phyloP scores from a whole-genome alignment of 2,888 invertebrate species.

The Lamellibrachia columna region DNA sequence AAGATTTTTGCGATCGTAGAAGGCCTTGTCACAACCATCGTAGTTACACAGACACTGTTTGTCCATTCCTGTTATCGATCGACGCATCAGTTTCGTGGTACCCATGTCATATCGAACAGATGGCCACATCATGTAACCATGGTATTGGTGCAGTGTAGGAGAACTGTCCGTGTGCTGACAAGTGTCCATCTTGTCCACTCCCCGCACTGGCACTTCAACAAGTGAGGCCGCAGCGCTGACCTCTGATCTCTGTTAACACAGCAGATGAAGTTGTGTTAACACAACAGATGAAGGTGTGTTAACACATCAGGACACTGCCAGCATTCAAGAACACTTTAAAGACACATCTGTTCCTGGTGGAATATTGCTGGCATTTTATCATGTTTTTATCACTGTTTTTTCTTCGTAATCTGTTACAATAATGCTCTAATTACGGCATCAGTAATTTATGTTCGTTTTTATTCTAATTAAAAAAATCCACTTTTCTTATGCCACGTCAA shows the following conservation, averaged over 20 bases:
- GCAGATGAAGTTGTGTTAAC: background rate
- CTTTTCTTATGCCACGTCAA: too few species aligned
- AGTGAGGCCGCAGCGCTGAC: background rate
- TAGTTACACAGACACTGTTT: constrained; percentile 31
- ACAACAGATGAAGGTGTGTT: background rate
- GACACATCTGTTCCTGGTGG: too few species aligned
- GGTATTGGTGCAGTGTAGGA: background rate
- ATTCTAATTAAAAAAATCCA: too few species aligned
- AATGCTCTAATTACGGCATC: too few species aligned
- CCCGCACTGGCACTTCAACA: background rate
- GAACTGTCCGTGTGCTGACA: background rate
- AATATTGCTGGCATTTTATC: too few species aligned
- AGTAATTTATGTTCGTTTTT: too few species aligned
- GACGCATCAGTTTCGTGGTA: background rate
- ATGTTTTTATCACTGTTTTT: too few species aligned
- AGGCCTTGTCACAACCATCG: constrained; percentile 31
- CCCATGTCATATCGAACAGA: background rate
- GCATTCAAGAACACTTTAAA: too few species aligned
- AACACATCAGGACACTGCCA: background rate
- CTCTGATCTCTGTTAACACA: background rate
- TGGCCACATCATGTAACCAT: background rate
- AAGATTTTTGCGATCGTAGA: constrained; percentile 35
- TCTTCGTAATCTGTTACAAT: too few species aligned
- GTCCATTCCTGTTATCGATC: background rate
- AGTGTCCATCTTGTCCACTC: background rate